Evolutionary conservation across 2,113 vertebrate species (phyloP).

Genomic region (Antidorcas marsupialis): DNA sequence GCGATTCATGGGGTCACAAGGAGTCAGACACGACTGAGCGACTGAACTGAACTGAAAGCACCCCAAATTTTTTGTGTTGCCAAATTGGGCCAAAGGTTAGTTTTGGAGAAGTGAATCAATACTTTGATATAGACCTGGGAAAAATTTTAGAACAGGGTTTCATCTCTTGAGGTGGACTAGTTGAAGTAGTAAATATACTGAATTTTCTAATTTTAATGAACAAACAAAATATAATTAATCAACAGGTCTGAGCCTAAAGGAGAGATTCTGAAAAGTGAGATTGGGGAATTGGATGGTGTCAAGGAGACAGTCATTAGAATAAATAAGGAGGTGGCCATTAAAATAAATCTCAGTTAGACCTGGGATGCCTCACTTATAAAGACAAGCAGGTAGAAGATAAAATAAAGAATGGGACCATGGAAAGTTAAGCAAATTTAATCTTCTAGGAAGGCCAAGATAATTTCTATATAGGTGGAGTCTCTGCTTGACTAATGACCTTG

Average conservation of each 20-base stretch:
- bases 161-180: not conserved
- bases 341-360: not conserved
- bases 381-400: not conserved
- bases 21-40: too few species aligned
- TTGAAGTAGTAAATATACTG: not conserved
- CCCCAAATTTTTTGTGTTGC: not conserved
- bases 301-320: not conserved
- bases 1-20: too few species aligned
- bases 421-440: not conserved
- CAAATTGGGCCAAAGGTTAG: not conserved
- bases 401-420: not conserved
- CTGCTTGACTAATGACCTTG: not conserved
- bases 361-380: not conserved
- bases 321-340: not conserved
- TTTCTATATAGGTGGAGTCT: not conserved
- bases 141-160: not conserved
- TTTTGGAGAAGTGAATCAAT: conserved; percentile 35
- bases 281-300: not conserved
- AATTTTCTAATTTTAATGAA: not conserved
- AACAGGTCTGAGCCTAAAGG: not conserved
- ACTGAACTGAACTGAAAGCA: not conserved
- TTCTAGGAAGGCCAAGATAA: not conserved
- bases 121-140: conserved; percentile 22
- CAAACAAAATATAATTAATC: not conserved
- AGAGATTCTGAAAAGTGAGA: not conserved